These are phyloP conservation scores for Hyperoplus immaculatus DNA, from an alignment of 2,797 vertebrate species.

Conservation along the genomic window DNA sequence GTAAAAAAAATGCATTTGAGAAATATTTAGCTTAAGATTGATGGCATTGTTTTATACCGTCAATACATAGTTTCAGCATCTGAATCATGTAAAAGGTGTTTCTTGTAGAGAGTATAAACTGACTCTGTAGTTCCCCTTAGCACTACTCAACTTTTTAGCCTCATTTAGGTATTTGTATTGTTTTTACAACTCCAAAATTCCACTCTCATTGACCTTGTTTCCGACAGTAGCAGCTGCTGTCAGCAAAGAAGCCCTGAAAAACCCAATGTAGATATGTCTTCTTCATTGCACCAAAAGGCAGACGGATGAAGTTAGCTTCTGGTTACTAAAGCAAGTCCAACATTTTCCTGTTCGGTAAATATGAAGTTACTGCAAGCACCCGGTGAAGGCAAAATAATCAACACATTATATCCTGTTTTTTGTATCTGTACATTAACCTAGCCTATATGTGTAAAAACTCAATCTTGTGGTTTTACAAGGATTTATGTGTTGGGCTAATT, in stretches of 20 bases:
- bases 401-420: no score
- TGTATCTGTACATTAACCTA: no score
- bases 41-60: constrained; percentile 18
- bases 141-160: neutral
- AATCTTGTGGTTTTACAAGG: no score
- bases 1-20: constrained; percentile 11
- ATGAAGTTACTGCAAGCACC: neutral
- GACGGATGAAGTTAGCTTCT: neutral
- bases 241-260: constrained; percentile 1
- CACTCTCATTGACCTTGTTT: neutral
- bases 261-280: neutral
- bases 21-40: constrained; percentile 16
- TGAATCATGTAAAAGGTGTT: neutral
- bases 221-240: neutral
- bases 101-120: neutral
- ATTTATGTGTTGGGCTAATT: neutral
- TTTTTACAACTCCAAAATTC: neutral
- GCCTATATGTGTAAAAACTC: no score
- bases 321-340: no score
- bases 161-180: constrained; percentile 12
- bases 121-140: neutral
- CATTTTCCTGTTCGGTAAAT: neutral
- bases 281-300: neutral
- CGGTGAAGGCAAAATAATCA: no score
- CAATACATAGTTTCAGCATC: neutral